A percentile compares a stretch with the other conserved stretches of the same genome.
Evolutionary conservation across 2,888 invertebrate species (phyloP).

Genomic region (Adineta ricciae): DNA sequence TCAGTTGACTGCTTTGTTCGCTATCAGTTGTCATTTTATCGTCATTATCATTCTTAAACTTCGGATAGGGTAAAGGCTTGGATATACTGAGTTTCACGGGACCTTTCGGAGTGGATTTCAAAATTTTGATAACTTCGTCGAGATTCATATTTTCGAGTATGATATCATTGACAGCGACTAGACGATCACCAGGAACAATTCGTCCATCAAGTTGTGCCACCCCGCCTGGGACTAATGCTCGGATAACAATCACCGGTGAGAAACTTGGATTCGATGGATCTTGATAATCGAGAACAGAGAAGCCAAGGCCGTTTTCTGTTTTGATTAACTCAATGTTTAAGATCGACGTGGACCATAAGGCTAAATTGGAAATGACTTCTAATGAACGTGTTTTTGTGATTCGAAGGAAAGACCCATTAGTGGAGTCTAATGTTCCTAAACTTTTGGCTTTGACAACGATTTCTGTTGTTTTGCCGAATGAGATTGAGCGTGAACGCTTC

Average conservation of each 20-base stretch:
- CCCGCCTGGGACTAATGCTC: conserved; percentile 92
- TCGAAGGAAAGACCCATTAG: neutral
- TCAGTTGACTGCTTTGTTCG: neutral
- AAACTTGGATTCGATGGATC: conserved; percentile 82
- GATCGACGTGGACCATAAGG: conserved; percentile 34
- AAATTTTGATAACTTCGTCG: conserved; percentile 70
- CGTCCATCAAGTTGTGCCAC: conserved; percentile 91
- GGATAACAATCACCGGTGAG: conserved; percentile 91
- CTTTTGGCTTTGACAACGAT: conserved; percentile 8
- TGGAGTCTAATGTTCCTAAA: conserved; percentile 1
- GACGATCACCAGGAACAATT: conserved; percentile 86
- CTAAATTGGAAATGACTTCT: conserved; percentile 34
- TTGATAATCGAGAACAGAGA: conserved; percentile 80
- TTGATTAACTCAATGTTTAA: conserved; percentile 53
- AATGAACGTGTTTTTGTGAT: conserved; percentile 31
- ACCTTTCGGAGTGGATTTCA: conserved; percentile 61
- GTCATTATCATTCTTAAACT: conserved; percentile 1
- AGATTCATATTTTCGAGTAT: conserved; percentile 84
- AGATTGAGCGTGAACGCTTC: neutral
- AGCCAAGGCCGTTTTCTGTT: conserved; percentile 90
- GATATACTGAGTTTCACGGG: conserved; percentile 89
- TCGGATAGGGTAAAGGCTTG: conserved; percentile 52
- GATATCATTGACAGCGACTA: conserved; percentile 71
- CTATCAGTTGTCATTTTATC: neutral
- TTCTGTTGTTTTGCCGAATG: conserved; percentile 16